These are phyloP conservation scores for Ormyrus nitidulus DNA, from an alignment of 2,888 invertebrate species.

Conservation along the genomic window DNA sequence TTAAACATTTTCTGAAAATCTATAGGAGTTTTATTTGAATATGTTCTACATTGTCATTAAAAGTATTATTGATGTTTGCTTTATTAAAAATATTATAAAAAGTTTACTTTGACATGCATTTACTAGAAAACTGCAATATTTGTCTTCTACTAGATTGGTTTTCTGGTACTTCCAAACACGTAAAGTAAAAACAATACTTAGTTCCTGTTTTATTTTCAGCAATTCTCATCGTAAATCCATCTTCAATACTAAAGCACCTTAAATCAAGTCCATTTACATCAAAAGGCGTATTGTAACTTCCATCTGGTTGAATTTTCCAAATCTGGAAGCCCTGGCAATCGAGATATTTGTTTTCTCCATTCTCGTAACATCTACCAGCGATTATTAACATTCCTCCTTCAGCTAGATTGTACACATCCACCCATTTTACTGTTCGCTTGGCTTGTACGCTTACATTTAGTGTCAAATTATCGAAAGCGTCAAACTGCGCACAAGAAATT, in stretches of 20 bases:
- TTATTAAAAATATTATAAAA: no score
- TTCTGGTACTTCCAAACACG: neutral
- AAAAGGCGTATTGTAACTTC: neutral
- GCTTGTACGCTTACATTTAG: neutral
- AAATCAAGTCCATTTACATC: neutral
- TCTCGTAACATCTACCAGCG: neutral
- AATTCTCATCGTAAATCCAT: neutral
- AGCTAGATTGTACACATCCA: neutral
- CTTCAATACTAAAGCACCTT: no score
- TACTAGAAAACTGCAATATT: no score
- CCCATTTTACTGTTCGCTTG: neutral
- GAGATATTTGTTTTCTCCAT: neutral
- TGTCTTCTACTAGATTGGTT: no score
- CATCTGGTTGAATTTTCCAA: neutral
- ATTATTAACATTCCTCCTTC: neutral
- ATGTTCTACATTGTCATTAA: no score
- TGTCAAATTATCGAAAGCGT: neutral
- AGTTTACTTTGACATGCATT: no score
- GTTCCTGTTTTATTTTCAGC: neutral
- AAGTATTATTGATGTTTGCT: no score
- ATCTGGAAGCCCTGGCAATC: neutral
- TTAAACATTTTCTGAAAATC: no score
- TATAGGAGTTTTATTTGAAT: no score
- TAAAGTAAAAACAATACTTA: slow-evolving; percentile 1
- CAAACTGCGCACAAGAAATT: neutral